phyloP scores from a whole-genome alignment of 2,888 invertebrate genomes.

The Dynastes tityus region DNA sequence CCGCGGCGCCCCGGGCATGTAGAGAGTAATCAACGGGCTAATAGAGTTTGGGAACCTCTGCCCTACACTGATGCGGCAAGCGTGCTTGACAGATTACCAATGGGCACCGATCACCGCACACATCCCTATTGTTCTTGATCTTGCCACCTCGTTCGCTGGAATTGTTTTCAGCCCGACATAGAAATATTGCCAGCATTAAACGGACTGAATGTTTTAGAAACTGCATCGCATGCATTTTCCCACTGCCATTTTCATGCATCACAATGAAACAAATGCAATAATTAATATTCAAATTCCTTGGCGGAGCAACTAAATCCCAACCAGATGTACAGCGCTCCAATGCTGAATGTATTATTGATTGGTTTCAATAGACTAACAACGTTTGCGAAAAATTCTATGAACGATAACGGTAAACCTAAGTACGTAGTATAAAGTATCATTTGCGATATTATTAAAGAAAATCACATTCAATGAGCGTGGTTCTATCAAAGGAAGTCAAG shows the following conservation, averaged over 20 bases:
- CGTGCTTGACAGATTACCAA: constrained; percentile 5
- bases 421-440: too few species aligned
- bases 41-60: too few species aligned
- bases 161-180: constrained; percentile 6
- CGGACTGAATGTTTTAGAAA: not conserved
- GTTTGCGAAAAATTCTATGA: too few species aligned
- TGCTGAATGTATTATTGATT: not conserved
- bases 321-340: not conserved
- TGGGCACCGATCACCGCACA: constrained; percentile 9
- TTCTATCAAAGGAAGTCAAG: too few species aligned
- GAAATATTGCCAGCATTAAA: constrained; percentile 5
- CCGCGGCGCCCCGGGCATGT: too few species aligned
- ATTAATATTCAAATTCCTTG: not conserved
- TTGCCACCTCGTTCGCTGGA: not conserved
- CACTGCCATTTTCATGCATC: constrained; percentile 11
- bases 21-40: too few species aligned
- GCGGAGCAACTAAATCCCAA: not conserved
- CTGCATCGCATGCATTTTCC: not conserved
- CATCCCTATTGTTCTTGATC: constrained; percentile 3
- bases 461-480: too few species aligned
- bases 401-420: too few species aligned
- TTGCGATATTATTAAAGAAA: too few species aligned
- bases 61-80: not conserved
- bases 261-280: too few species aligned
- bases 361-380: not conserved